Base-by-base conservation (phyloP, 2,888 invertebrate genomes). In the Paralinhomoeus sp. region DNA sequence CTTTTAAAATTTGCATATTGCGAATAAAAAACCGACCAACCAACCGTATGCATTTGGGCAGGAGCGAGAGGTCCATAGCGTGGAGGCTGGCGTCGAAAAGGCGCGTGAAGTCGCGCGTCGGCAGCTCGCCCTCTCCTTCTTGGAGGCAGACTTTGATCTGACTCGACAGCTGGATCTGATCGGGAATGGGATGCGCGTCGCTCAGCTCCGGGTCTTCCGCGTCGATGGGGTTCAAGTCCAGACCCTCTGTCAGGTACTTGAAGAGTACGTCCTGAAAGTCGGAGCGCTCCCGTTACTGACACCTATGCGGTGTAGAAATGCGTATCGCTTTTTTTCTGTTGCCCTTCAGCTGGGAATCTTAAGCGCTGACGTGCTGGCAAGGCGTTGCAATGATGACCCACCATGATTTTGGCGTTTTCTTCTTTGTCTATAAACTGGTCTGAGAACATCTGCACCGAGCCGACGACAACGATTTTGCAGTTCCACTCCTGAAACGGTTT, bases 381-480 rank as follows among this genome's bases (percentile, higher is more conserved):
- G n/a, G n/a, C n/a, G n/a, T n/a, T n/a, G n/a, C 27, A 9, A 9
- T 34, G 31, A 17, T 23, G 42, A 38, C 54, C 56, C 47, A 68
- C 68, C 55, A 85, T 69, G 49, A 93, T 74, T 53, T 76, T 75
- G 60, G 79, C 77, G 61, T 97, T 97, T 57, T 83, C 80, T 66
- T 91, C 91, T 63, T 80, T 79, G 57, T 83, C 84, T 45, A 93
- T 69, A 63, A 89, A 97, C 57, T 78, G 75, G 62, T 97, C 93
- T 27, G 78, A 74, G 62, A 93, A 80, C 69, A 91, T 78, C 58
- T 82, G 78, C 0, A 79, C 80, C 0, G 91, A 89, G 1, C 93
- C 93, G 44, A 89, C 67, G 1, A 87, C 87, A n/a, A n/a, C 15
- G 31, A 37, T 37, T 37, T 37, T 17, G 5, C 23, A 37, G 5